These are phyloP conservation scores for Scleropages formosus DNA, from an alignment of 2,797 vertebrate species.

Conservation along the genomic window DNA sequence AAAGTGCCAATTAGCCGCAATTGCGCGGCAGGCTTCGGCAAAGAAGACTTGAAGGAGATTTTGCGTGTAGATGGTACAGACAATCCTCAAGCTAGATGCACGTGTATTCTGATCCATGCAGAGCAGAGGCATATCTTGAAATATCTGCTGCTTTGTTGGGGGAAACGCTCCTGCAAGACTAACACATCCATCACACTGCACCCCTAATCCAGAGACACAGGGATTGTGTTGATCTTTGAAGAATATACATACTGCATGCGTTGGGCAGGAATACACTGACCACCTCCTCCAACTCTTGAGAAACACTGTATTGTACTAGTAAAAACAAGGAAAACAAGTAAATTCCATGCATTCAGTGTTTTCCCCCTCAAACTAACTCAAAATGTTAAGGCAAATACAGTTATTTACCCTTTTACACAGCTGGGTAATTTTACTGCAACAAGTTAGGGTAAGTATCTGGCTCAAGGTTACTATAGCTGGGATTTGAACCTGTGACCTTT, in stretches of 20 bases:
- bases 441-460: too few relatives aligned
- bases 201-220: not conserved
- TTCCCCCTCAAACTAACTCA: too few relatives aligned
- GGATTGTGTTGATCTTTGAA: not conserved
- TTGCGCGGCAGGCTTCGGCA: conserved; percentile 18
- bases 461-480: too few relatives aligned
- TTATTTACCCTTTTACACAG: too few relatives aligned
- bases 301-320: conserved; percentile 1
- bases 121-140: not conserved
- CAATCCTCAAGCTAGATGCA: not conserved
- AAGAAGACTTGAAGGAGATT: conserved; percentile 13
- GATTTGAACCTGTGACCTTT: too few relatives aligned
- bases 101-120: not conserved
- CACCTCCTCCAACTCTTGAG: not conserved
- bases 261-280: not conserved
- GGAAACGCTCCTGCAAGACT: not conserved
- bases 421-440: too few relatives aligned
- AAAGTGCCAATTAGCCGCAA: conserved; percentile 5
- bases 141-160: not conserved
- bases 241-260: not conserved
- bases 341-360: too few relatives aligned
- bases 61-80: not conserved
- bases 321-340: conserved; percentile 1
- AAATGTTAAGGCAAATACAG: too few relatives aligned
- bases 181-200: conserved; percentile 7